Conservation (phyloP, 2,888 invertebrate species). For the Agriotes lineatus region DNA sequence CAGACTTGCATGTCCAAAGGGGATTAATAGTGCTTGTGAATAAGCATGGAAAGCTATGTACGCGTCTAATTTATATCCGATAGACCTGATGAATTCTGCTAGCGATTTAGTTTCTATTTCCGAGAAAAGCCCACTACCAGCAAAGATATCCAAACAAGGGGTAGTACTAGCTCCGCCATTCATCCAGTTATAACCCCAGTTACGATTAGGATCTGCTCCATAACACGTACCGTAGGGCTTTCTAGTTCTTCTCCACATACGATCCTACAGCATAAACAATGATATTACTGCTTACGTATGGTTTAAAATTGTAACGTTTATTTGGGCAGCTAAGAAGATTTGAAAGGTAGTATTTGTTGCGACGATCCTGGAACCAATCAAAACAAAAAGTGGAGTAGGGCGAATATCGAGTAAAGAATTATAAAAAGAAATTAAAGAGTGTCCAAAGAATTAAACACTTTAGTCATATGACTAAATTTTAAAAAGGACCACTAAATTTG, state of each 20-base stretch:
- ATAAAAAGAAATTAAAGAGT: too few relatives aligned
- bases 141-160: conserved; percentile 72
- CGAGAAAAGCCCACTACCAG: conserved; percentile 75
- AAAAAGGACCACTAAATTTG: too few relatives aligned
- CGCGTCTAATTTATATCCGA: conserved; percentile 69
- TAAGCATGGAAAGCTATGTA: conserved; percentile 80
- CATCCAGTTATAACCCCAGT: conserved; percentile 79
- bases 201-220: conserved; percentile 82
- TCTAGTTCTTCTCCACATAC: conserved; percentile 80
- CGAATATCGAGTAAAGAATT: too few relatives aligned
- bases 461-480: too few relatives aligned
- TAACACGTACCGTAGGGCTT: conserved; percentile 66
- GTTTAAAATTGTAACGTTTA: background rate
- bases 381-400: too few relatives aligned
- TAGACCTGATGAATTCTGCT: conserved; percentile 67
- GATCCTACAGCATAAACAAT: conserved; percentile 63
- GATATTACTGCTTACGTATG: background rate
- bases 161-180: conserved; percentile 69
- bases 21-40: conserved; percentile 75
- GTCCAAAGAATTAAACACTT: too few relatives aligned
- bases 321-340: background rate
- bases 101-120: conserved; percentile 73
- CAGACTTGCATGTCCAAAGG: conserved; percentile 73
- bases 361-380: too few relatives aligned
- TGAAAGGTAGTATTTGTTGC: too few relatives aligned